Evolutionary conservation across 2,888 invertebrate species (phyloP), one percentile per base, ranked within the genome.

Genomic region (Drosophila robusta): DNA sequence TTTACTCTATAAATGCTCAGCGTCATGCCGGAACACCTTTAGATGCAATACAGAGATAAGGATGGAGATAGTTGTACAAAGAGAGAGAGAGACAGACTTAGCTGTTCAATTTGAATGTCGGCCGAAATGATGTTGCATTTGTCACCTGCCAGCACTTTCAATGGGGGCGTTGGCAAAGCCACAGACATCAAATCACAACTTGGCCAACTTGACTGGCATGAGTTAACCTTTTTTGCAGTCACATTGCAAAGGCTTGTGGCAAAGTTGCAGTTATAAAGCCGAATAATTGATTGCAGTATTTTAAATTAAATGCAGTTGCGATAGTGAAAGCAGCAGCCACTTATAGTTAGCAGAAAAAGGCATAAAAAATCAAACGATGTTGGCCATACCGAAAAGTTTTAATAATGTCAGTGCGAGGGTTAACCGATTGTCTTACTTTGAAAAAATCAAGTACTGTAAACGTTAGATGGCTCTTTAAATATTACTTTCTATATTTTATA

Each of bases 51-150:
- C 18, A 38, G 22, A 38, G 49, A 32, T 36, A 54, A 47, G 38
- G 44, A 26, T 39, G 39, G 36, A 41, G 16, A 8, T 38, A 16
- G 29, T 29, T 36, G n/a, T 7, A 34, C 11, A 36, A 26, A 29
- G 36, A 29, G 32, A 61, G 64, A 46, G 14, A 44, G 39, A 26
- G 26, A 39, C 14, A 42, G 45, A 47, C 39, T 61, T 45, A 54
- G 42, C 34, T 42, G 26, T 47, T 70, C 49, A 64, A 60, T 60
- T 71, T 78, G 65, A 80, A 73, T 80, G 83, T 63, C 57, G 41
- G 49, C 80, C 69, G 36, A 62, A 79, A 79, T 83, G 76, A 79
- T 75, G 77, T 32, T 63, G 76, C 75, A 75, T 75, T 75, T 75
- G 66, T 70, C 70, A 75, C 44, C 66, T 49, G 75, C 44, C 78